A percentile compares a stretch with the other conserved stretches of the same genome.
These are phyloP conservation scores for Amblyjoppa proteus DNA, from an alignment of 2,888 invertebrate species.

Conservation along the genomic window DNA sequence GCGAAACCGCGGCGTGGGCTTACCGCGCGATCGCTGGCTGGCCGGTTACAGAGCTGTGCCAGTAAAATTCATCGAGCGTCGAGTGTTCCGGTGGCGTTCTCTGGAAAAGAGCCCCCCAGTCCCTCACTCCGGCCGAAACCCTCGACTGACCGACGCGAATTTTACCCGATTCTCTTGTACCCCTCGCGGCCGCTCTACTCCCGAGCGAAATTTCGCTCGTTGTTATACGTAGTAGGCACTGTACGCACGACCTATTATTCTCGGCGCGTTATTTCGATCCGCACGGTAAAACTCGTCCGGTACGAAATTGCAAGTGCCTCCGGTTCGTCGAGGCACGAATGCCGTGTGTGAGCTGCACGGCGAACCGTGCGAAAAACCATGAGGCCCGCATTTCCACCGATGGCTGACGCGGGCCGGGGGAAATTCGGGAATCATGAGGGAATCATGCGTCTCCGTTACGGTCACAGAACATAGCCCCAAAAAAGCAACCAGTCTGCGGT, in stretches of 20 bases:
- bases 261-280: conserved; percentile 63
- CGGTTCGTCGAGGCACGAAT: conserved; percentile 49
- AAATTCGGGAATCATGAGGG: background rate
- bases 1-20: conserved; percentile 77
- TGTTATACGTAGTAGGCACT: conserved; percentile 39
- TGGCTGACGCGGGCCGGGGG: background rate
- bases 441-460: background rate
- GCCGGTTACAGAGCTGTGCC: conserved; percentile 37
- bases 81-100: conserved; percentile 46
- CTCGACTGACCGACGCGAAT: background rate
- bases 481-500: no score
- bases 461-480: background rate
- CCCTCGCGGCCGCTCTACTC: conserved; percentile 30
- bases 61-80: conserved; percentile 69
- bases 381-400: conserved; percentile 1
- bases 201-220: conserved; percentile 49
- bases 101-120: conserved; percentile 27
- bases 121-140: conserved; percentile 3
- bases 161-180: conserved; percentile 32
- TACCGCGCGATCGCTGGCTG: conserved; percentile 69
- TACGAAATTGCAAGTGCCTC: conserved; percentile 60
- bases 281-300: conserved; percentile 61
- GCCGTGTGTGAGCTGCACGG: conserved; percentile 30
- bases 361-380: conserved; percentile 10
- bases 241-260: conserved; percentile 59